These are phyloP conservation scores for Anabacerthia variegaticeps DNA, from an alignment of 2,797 vertebrate species.

Conservation along the genomic window DNA sequence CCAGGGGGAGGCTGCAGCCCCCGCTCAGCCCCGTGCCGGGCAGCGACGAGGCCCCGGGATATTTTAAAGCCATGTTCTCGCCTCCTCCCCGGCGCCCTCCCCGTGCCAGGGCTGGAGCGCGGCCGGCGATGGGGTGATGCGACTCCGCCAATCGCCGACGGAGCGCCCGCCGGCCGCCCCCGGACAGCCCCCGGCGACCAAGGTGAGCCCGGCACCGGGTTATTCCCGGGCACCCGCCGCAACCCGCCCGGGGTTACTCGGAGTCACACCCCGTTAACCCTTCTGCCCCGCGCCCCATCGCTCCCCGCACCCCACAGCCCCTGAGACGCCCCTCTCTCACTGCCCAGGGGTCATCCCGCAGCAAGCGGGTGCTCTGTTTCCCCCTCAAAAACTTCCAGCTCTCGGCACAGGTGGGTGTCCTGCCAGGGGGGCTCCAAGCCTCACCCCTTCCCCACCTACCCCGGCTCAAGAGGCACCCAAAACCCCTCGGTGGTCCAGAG, in stretches of 20 bases:
- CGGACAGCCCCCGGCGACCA: conserved; percentile 55
- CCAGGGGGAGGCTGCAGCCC: neutral
- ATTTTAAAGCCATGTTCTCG: neutral
- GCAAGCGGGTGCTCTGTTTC: accelerated
- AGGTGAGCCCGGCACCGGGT: conserved; percentile 50
- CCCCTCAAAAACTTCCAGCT: neutral
- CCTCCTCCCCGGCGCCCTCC: conserved; percentile 17
- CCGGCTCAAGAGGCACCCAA: neutral
- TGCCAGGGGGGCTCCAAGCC: neutral
- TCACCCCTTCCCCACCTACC: accelerated
- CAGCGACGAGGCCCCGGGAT: neutral
- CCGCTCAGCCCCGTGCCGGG: neutral
- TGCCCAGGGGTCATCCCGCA: neutral
- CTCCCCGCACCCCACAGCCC: neutral
- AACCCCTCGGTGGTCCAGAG: neutral
- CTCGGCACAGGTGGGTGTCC: neutral
- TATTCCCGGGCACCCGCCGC: neutral
- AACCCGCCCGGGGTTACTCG: conserved; percentile 81
- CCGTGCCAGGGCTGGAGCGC: conserved; percentile 70
- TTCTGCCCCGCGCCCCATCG: neutral
- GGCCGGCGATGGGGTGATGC: conserved; percentile 93
- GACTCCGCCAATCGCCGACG: conserved; percentile 86
- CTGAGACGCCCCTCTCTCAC: neutral
- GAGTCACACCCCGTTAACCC: conserved; percentile 71
- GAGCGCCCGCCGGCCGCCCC: conserved; percentile 73